phyloP scores from a whole-genome alignment of 2,113 vertebrate genomes.

The Lontra canadensis region DNA sequence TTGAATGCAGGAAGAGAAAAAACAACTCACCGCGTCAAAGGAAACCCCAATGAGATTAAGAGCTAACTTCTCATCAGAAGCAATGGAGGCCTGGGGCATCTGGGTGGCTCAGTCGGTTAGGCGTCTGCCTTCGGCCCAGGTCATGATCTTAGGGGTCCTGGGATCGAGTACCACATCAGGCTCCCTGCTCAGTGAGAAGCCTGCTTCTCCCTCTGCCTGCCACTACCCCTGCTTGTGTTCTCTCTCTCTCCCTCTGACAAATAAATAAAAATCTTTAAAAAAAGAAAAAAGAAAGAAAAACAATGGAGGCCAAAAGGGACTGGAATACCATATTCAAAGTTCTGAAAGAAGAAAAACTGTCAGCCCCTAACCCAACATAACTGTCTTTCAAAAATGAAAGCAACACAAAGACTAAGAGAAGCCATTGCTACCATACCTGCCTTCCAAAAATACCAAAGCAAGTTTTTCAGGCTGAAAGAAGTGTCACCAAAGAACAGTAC shows the following conservation, averaged over 20 bases:
- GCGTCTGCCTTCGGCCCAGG: not conserved
- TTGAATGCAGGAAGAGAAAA: constrained; percentile 9
- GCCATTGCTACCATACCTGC: not conserved
- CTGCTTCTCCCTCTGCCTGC: no score
- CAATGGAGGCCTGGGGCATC: not conserved
- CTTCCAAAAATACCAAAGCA: not conserved
- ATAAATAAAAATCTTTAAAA: no score
- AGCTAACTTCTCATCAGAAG: not conserved
- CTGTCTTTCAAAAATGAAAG: constrained; percentile 19
- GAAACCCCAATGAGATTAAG: not conserved
- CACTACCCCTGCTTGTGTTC: no score
- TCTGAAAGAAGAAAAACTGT: not conserved
- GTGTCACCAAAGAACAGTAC: not conserved
- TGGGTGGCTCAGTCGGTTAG: not conserved
- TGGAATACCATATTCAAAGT: not conserved
- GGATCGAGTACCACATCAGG: not conserved
- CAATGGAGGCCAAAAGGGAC: not conserved
- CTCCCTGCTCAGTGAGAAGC: not conserved
- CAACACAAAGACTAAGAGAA: not conserved
- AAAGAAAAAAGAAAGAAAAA: not conserved
- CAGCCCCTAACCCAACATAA: not conserved
- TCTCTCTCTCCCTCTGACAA: no score
- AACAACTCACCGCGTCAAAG: not conserved
- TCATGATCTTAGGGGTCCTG: not conserved
- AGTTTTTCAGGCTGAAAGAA: not conserved